Conservation (phyloP, 2,113 vertebrate genomes). For the Pavo muticus region DNA sequence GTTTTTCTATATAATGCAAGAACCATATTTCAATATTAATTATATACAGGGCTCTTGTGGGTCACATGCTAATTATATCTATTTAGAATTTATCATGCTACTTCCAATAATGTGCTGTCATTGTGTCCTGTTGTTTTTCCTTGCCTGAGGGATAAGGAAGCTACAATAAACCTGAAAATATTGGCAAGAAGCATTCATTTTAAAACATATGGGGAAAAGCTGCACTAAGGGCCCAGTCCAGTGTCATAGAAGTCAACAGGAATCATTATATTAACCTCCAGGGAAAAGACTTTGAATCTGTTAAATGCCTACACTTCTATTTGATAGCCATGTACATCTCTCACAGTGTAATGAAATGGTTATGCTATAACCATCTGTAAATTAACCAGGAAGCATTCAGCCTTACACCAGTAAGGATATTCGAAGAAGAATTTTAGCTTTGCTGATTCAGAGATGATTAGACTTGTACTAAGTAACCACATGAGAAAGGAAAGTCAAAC, state of each 20-base stretch:
- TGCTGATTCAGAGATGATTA: background rate
- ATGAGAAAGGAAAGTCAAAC: background rate
- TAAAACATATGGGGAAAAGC: background rate
- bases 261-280: conserved; percentile 19
- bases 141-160: conserved; percentile 62
- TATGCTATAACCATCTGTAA: background rate
- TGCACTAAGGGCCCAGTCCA: background rate
- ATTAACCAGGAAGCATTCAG: background rate
- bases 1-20: conserved; percentile 12
- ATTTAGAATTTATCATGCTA: conserved; percentile 64
- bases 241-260: background rate
- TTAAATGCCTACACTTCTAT: background rate
- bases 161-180: conserved; percentile 56
- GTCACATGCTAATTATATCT: conserved; percentile 67
- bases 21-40: conserved; percentile 56
- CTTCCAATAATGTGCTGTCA: conserved; percentile 16
- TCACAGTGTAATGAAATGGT: background rate
- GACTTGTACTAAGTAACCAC: background rate
- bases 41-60: conserved; percentile 53
- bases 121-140: conserved; percentile 56
- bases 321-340: background rate
- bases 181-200: conserved; percentile 32
- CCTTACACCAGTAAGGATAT: background rate
- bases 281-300: background rate
- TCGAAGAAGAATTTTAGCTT: background rate